Evolutionary conservation across 2,888 invertebrate genomes (phyloP), one percentile per base, ranked within the genome.

Genomic region (Meteorus cinctellus): DNA sequence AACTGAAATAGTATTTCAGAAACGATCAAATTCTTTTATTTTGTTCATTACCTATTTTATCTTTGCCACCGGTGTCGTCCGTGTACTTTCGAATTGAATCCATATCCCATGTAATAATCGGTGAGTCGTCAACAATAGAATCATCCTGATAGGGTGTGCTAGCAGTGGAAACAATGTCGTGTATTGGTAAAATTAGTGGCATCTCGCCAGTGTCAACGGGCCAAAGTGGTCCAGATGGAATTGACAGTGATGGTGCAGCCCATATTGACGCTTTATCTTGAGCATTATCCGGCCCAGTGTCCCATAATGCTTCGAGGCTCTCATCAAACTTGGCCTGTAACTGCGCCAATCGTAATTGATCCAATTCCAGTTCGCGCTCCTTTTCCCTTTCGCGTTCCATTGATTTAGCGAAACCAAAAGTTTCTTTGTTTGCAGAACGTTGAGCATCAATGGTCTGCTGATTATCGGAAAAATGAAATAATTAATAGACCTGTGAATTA

Each of bases 241-340:
- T 87, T 31, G 89, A 89, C 69, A 89, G 84, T 66, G 89, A 86
- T 48, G 89, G 89, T 77, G 89, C 89, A 77, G 89, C 88, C 89
- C 89, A 89, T 78, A 89, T 89, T 65, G 89, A 88, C 79, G 89
- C 86, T 65, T 85, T 87, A 73, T 86, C 87, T 77, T 86, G 88
- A 75, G 84, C 91, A 90, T 82, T 91, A 90, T 85, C 92, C 89
- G 81, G 91, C 78, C 87, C 90, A 82, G 87, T 88, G 80, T 90
- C 92, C 94, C 94, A 94, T 76, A 94, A 89, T 55, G 94, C 94
- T 87, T 94, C 94, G 79, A 94, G 91, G 86, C 92, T 93, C 80
- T 92, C 91, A 86, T 94, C 92, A 86, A 94, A 94, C 88, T 94
- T 94, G 8, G 94, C 93, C 85, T 93, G 92, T 83, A 93, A 91